Conservation (phyloP, 2,797 vertebrate species). For the Platalea minor region DNA sequence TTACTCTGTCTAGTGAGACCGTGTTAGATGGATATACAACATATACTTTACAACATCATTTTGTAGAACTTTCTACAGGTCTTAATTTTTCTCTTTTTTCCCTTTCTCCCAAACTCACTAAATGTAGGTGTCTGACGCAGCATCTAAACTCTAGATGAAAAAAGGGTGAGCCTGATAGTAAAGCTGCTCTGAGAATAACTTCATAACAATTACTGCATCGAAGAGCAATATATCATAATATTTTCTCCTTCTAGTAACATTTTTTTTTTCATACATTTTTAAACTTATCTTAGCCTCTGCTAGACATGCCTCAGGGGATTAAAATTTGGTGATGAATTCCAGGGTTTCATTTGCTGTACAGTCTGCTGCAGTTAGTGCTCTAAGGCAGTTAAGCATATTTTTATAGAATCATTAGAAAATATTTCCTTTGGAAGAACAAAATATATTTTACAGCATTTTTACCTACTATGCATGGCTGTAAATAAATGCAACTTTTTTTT, state of each 20-base stretch:
- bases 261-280: not conserved
- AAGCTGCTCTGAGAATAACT: conserved; percentile 52
- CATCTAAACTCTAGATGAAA: conserved; percentile 42
- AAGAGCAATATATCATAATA: conserved; percentile 29
- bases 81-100: conserved; percentile 31
- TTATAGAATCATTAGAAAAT: not conserved
- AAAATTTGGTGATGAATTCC: conserved; percentile 24
- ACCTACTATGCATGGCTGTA: not conserved
- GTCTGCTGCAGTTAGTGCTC: not conserved
- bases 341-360: not conserved
- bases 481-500: not conserved
- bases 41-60: conserved; percentile 6
- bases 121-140: conserved; percentile 10
- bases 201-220: conserved; percentile 15
- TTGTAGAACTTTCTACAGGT: conserved; percentile 18
- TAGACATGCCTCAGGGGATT: not conserved
- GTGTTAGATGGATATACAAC: conserved; percentile 39
- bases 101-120: not conserved
- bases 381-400: not conserved
- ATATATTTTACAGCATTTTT: not conserved
- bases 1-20: not conserved
- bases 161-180: conserved; percentile 34
- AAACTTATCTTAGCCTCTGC: conserved; percentile 9
- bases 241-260: conserved; percentile 7
- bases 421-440: not conserved